phyloP scores from a whole-genome alignment of 2,888 invertebrate genomes.

The Julus scandinavius region DNA sequence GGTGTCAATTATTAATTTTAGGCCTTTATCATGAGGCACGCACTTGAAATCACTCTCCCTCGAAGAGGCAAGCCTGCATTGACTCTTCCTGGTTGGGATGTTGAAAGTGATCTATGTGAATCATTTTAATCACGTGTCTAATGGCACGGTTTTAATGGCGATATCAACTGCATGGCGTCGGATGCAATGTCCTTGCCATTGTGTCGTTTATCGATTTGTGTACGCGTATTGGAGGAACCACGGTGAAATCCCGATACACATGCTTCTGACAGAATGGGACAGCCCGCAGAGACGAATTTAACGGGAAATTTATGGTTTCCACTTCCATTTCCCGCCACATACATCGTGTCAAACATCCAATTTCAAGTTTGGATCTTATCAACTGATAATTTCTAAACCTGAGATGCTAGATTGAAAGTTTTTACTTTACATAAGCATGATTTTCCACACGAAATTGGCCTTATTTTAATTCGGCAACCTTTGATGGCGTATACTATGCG shows the following conservation, averaged over 20 bases:
- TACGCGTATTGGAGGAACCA: neutral
- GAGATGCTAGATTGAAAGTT: too few species aligned
- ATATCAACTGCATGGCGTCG: neutral
- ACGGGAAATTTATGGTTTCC: neutral
- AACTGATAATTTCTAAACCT: too few species aligned
- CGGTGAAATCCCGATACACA: neutral
- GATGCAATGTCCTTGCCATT: constrained; percentile 23
- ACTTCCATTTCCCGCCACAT: too few species aligned
- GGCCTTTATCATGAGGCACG: neutral
- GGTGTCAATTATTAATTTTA: constrained; percentile 9
- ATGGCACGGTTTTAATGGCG: neutral
- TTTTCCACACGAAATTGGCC: too few species aligned
- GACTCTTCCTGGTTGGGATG: constrained; percentile 2
- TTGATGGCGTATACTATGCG: too few species aligned
- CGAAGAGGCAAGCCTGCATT: neutral
- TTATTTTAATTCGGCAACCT: too few species aligned
- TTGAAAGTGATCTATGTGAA: constrained; percentile 16
- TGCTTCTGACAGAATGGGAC: neutral
- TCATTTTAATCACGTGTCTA: constrained; percentile 19
- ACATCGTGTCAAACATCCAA: too few species aligned
- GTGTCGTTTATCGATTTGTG: constrained; percentile 17
- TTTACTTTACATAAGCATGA: too few species aligned
- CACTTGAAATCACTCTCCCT: constrained; percentile 14
- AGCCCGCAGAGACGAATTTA: neutral
- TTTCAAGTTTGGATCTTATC: too few species aligned